Evolutionary conservation across 2,888 invertebrate genomes (phyloP).

Genomic region (Bembecia ichneumoniformis): DNA sequence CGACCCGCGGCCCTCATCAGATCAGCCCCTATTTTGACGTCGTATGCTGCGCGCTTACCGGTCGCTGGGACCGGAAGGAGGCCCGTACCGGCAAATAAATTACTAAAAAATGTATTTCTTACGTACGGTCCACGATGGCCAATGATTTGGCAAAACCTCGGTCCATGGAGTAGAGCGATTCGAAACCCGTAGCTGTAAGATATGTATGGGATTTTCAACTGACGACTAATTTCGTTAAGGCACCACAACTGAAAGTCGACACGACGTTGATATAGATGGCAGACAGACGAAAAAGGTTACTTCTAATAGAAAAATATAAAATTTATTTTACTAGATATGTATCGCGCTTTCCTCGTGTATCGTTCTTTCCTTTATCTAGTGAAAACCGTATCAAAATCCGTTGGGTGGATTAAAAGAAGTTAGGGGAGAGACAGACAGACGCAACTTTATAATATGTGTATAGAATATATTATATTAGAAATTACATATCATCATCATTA

Average conservation of each 20-base stretch:
- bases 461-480: neutral
- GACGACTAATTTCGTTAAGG: constrained; percentile 36
- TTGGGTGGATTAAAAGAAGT: too few relatives aligned
- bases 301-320: neutral
- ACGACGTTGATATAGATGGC: too few relatives aligned
- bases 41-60: too few relatives aligned
- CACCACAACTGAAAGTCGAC: constrained; percentile 30
- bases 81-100: too few relatives aligned
- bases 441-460: neutral
- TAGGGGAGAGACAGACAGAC: too few relatives aligned
- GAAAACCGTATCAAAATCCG: too few relatives aligned
- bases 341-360: neutral
- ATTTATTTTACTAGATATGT: neutral
- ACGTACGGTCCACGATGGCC: constrained; percentile 39
- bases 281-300: too few relatives aligned
- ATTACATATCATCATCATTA: neutral
- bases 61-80: too few relatives aligned
- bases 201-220: constrained; percentile 32
- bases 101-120: too few relatives aligned
- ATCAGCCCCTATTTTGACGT: too few relatives aligned
- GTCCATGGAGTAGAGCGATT: constrained; percentile 39
- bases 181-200: constrained; percentile 49
- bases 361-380: too few relatives aligned
- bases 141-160: constrained; percentile 20
- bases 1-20: too few relatives aligned